phyloP scores from a whole-genome alignment of 2,113 vertebrate genomes.

The Callaeas wilsoni region DNA sequence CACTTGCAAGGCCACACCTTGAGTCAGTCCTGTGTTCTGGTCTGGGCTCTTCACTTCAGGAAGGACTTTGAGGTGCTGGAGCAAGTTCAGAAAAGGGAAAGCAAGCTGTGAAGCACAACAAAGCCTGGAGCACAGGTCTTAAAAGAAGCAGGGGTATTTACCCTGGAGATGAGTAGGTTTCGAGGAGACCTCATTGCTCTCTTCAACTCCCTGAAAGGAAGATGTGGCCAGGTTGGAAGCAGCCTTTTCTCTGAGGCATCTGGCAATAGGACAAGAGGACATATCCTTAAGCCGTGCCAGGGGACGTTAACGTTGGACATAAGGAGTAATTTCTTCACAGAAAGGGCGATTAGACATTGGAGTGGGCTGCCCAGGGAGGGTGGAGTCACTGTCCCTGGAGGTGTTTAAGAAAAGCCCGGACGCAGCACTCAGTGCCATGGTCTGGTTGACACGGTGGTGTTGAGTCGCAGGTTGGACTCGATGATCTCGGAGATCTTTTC shows the following conservation, averaged over 20 bases:
- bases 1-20: not conserved
- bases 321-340: not conserved
- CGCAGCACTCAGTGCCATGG: too few species aligned
- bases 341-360: not conserved
- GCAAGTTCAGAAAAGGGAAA: not conserved
- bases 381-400: not conserved
- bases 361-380: too few species aligned
- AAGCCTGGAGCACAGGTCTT: not conserved
- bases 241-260: not conserved
- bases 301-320: not conserved
- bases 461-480: too few species aligned
- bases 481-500: not conserved
- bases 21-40: too few species aligned
- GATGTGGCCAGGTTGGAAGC: too few species aligned
- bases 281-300: not conserved
- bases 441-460: not conserved
- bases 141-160: not conserved
- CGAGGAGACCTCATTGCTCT: not conserved
- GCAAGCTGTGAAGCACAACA: not conserved
- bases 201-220: not conserved
- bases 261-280: not conserved
- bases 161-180: not conserved
- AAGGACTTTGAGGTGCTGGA: not conserved
- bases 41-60: not conserved
- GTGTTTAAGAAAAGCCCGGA: not conserved